These are phyloP conservation scores for Spodoptera littoralis DNA, from an alignment of 2,888 invertebrate genomes.

Conservation along the genomic window DNA sequence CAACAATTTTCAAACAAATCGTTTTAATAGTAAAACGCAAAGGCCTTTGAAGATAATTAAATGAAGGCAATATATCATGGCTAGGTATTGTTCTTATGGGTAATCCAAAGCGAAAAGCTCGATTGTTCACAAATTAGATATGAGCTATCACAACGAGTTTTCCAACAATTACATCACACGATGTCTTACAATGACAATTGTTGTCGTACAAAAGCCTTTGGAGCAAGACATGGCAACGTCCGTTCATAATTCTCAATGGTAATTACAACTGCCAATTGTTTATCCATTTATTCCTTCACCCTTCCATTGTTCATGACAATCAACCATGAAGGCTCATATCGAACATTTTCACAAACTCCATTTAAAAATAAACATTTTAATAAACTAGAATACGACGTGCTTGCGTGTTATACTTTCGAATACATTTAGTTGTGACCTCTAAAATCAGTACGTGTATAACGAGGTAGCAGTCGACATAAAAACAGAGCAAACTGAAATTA, in stretches of 20 bases:
- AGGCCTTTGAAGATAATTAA: too few species aligned
- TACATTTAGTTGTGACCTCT: constrained; percentile 77
- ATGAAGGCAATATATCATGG: not conserved
- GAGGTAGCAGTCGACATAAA: constrained; percentile 57
- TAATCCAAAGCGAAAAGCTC: constrained; percentile 24
- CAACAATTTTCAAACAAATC: too few species aligned
- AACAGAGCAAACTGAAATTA: constrained; percentile 63
- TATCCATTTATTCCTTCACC: constrained; percentile 62
- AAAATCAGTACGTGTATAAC: constrained; percentile 82
- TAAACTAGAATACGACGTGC: constrained; percentile 73
- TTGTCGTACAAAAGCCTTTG: constrained; percentile 67
- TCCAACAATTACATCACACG: constrained; percentile 61
- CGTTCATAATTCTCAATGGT: constrained; percentile 76
- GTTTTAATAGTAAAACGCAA: too few species aligned
- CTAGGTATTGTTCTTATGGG: constrained; percentile 9
- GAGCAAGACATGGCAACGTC: constrained; percentile 62
- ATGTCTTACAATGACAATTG: constrained; percentile 71
- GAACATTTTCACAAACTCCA: constrained; percentile 62
- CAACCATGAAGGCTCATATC: constrained; percentile 74
- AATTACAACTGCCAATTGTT: constrained; percentile 78
- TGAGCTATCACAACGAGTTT: constrained; percentile 59
- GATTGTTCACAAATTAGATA: constrained; percentile 43
- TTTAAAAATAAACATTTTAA: constrained; percentile 70
- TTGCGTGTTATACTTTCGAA: constrained; percentile 79
- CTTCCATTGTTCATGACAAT: constrained; percentile 70